phyloP scores from a whole-genome alignment of 1,140 invertebrate genomes.

The Paramacrobiotus metropolitanus region DNA sequence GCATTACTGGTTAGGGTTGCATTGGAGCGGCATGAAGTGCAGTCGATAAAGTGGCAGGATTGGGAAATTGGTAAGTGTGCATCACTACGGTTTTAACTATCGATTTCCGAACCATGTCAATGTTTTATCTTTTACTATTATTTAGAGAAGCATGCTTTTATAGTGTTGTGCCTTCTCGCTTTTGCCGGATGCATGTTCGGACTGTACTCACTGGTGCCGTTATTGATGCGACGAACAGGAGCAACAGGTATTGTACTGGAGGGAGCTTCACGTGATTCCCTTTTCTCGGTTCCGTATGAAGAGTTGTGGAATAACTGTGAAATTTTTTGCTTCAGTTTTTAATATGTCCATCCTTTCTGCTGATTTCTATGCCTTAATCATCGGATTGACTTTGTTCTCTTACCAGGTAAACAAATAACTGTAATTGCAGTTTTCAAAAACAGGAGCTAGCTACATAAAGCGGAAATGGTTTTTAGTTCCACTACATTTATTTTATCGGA shows the following conservation, averaged over 20 bases:
- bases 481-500: slow-evolving; percentile 50
- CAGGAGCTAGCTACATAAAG: background rate
- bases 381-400: slow-evolving; percentile 51
- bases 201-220: slow-evolving; percentile 48
- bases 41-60: slow-evolving; percentile 29
- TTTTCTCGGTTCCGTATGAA: no score
- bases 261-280: no score
- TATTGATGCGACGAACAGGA: slow-evolving; percentile 48
- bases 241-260: no score
- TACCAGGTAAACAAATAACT: slow-evolving; percentile 38
- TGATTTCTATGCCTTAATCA: slow-evolving; percentile 58
- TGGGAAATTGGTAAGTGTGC: slow-evolving; percentile 23
- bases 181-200: slow-evolving; percentile 41
- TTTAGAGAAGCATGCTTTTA: no score
- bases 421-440: slow-evolving; percentile 8
- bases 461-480: slow-evolving; percentile 36
- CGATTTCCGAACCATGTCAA: background rate
- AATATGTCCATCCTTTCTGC: slow-evolving; percentile 57
- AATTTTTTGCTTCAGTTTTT: no score
- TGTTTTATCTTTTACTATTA: slow-evolving; percentile 13
- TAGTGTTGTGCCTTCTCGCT: slow-evolving; percentile 31
- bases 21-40: slow-evolving; percentile 28
- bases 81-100: slow-evolving; percentile 2
- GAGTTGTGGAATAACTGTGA: no score
- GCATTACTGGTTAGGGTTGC: slow-evolving; percentile 22